Evolutionary conservation across 1,140 invertebrate genomes (phyloP).

Genomic region (Callitettix versicolor): DNA sequence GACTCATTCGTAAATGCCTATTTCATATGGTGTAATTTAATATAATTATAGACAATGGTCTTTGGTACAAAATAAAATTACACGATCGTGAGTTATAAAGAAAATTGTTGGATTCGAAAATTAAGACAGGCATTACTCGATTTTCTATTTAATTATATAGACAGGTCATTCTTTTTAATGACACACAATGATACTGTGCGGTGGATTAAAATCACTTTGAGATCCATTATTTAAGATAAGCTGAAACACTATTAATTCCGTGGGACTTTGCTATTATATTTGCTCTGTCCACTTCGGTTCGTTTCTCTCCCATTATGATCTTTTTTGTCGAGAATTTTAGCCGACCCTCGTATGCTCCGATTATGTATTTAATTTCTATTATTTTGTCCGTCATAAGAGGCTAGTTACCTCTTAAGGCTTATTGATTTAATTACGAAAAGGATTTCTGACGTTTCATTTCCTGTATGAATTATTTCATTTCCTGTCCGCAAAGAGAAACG

Average conservation of each 20-base stretch:
- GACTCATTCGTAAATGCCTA: conserved; percentile 12
- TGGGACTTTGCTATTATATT: not conserved
- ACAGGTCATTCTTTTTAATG: conserved; percentile 5
- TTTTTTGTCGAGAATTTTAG: too few species aligned
- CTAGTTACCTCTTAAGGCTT: too few species aligned
- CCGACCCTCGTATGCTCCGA: too few species aligned
- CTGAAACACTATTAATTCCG: conserved; percentile 10
- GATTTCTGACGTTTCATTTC: too few species aligned
- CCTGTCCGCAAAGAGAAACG: too few species aligned
- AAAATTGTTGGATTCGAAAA: conserved; percentile 14
- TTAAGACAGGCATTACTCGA: conserved; percentile 11
- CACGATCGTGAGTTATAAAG: conserved; percentile 12
- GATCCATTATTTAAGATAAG: conserved; percentile 16
- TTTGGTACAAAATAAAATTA: conserved; percentile 12
- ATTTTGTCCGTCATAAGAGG: too few species aligned
- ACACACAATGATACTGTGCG: conserved; percentile 10
- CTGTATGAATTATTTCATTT: too few species aligned
- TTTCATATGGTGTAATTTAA: conserved; percentile 14
- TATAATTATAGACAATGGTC: conserved; percentile 11
- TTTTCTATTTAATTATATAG: conserved; percentile 16
- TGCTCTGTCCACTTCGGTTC: too few species aligned
- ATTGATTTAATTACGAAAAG: too few species aligned
- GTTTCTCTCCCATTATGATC: too few species aligned
- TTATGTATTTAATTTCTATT: too few species aligned
- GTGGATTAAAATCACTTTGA: not conserved